Conservation (phyloP, 2,113 vertebrate genomes). For the Urocolius indicus region DNA sequence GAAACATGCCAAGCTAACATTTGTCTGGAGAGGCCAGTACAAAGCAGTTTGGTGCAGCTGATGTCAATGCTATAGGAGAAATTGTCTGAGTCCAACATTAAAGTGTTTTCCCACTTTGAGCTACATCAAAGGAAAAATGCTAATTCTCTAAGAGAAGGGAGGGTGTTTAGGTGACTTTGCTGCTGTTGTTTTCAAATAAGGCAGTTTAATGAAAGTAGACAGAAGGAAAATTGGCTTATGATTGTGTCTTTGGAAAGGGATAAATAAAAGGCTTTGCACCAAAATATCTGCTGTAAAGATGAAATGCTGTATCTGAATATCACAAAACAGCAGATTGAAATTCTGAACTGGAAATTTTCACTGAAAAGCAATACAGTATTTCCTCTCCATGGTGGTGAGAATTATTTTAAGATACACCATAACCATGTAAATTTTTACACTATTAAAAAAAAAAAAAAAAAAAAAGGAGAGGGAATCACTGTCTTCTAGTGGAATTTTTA, state of each 20-base stretch:
- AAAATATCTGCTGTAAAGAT: neutral
- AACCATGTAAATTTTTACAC: neutral
- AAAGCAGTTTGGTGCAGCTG: neutral
- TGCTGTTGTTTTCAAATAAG: slow-evolving; percentile 33
- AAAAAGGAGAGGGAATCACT: neutral
- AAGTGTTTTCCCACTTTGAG: slow-evolving; percentile 48
- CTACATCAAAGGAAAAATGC: slow-evolving; percentile 42
- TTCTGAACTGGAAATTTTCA: neutral
- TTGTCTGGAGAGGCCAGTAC: neutral
- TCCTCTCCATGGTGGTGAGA: neutral
- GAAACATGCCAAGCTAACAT: slow-evolving; percentile 19
- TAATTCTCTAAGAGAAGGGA: slow-evolving; percentile 37
- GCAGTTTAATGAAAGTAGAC: slow-evolving; percentile 43
- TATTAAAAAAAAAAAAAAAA: rapidly evolving
- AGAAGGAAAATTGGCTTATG: slow-evolving; percentile 49
- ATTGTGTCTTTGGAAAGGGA: slow-evolving; percentile 4
- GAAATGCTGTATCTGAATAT: neutral
- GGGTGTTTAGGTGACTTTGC: neutral
- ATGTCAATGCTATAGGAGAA: slow-evolving; percentile 31
- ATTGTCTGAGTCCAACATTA: neutral
- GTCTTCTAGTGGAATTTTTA: neutral
- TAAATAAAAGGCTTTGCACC: neutral
- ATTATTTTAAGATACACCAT: neutral
- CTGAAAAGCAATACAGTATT: neutral
- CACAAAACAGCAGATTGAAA: neutral